Conservation (phyloP, 2,888 invertebrate genomes). For the Temnothorax unifasciatus region DNA sequence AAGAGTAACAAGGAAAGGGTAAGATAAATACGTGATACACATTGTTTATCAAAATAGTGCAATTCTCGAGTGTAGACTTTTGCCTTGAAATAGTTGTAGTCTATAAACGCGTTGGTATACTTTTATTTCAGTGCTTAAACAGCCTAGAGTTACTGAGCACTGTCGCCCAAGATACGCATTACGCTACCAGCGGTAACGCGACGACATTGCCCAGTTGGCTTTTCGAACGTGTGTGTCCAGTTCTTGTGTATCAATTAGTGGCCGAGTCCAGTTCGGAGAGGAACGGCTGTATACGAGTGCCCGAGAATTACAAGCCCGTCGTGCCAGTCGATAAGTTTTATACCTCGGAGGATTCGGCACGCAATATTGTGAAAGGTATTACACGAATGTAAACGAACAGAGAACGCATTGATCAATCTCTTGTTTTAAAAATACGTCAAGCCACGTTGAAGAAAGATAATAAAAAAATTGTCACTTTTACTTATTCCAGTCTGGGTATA, state of each 20-base stretch:
- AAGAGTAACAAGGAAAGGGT: conserved; percentile 67
- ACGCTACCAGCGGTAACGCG: conserved; percentile 75
- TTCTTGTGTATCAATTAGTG: conserved; percentile 90
- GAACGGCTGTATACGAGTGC: conserved; percentile 87
- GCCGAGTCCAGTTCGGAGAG: conserved; percentile 87
- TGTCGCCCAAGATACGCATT: conserved; percentile 77
- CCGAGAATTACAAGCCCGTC: conserved; percentile 69
- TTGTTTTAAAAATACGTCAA: not conserved
- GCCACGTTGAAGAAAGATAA: not conserved
- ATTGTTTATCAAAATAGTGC: not conserved
- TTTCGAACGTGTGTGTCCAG: conserved; percentile 89
- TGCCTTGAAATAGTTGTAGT: not conserved
- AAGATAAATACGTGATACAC: conserved; percentile 40
- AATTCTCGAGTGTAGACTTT: conserved; percentile 9
- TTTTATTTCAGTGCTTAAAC: conserved; percentile 82
- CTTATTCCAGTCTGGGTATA: conserved; percentile 92
- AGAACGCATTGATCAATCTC: not conserved
- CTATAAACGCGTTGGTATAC: conserved; percentile 14
- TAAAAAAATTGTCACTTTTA: conserved; percentile 10
- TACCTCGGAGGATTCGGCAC: conserved; percentile 72
- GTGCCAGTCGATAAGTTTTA: conserved; percentile 64
- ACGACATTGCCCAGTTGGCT: conserved; percentile 82
- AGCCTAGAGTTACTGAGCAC: conserved; percentile 81
- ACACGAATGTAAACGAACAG: not conserved
- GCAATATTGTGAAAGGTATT: conserved; percentile 83